Evolutionary conservation across 2,113 vertebrate genomes (phyloP).

Genomic region (Mesembrinibis cayennensis): DNA sequence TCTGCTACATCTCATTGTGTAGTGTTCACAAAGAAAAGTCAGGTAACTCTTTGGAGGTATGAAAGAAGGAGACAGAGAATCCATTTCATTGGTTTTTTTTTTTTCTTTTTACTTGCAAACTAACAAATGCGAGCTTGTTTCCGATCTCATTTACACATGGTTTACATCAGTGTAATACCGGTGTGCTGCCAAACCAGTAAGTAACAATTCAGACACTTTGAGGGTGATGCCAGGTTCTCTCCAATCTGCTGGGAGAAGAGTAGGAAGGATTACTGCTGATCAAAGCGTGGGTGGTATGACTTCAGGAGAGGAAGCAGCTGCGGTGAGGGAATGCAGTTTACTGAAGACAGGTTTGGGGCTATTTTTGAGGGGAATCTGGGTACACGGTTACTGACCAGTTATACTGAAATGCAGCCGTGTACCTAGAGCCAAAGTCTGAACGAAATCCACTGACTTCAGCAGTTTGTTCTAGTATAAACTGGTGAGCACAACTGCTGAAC

Average conservation of each 20-base stretch:
- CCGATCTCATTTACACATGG: background rate
- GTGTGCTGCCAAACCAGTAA: background rate
- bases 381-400: background rate
- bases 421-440: background rate
- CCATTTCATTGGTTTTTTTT: background rate
- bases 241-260: background rate
- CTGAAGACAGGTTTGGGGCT: background rate
- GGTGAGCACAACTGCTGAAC: background rate
- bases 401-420: background rate
- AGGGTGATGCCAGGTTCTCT: background rate
- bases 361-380: background rate
- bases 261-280: background rate
- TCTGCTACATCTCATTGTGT: background rate
- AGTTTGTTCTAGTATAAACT: background rate
- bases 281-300: background rate
- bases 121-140: background rate
- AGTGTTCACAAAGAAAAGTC: background rate
- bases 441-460: background rate
- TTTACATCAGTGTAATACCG: background rate
- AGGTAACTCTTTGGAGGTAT: background rate
- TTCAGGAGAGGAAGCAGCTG: conserved; percentile 14
- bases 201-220: background rate
- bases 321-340: background rate
- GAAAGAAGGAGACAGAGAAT: background rate
- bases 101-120: background rate